Evolutionary conservation across 2,113 vertebrate genomes (phyloP).

Genomic region (Tyrannus savana): DNA sequence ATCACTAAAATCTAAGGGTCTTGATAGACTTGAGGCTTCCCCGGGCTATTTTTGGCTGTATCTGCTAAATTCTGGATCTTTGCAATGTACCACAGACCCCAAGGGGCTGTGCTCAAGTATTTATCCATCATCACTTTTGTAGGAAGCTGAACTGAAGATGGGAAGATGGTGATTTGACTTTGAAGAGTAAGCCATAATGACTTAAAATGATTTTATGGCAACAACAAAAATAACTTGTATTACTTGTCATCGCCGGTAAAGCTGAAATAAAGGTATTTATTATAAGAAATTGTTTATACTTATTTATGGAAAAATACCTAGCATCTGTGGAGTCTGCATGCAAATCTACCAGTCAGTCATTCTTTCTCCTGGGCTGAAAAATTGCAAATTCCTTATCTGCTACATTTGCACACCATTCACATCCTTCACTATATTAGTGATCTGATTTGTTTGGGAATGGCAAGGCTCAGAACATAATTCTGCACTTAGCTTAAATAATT

Average conservation of each 20-base stretch:
- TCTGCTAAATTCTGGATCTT: background rate
- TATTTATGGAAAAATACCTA: background rate
- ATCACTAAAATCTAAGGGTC: background rate
- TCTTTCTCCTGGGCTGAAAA: background rate
- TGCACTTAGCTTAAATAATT: background rate
- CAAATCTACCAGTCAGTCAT: background rate
- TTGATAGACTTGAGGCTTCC: background rate
- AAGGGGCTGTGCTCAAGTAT: background rate
- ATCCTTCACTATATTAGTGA: background rate
- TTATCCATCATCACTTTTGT: background rate
- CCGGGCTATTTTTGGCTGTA: background rate
- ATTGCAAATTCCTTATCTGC: background rate
- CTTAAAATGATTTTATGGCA: background rate
- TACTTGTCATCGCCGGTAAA: background rate
- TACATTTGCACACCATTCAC: background rate
- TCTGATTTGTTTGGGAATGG: background rate
- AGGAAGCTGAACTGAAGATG: background rate
- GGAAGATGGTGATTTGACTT: conserved; percentile 2
- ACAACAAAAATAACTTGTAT: background rate
- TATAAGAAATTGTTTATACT: background rate
- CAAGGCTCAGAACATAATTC: background rate
- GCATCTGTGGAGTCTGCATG: background rate
- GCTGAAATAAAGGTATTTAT: background rate
- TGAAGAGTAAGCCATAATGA: background rate
- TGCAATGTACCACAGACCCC: background rate